Evolutionary conservation across 2,888 invertebrate species (phyloP).

Genomic region (Serripes groenlandicus): DNA sequence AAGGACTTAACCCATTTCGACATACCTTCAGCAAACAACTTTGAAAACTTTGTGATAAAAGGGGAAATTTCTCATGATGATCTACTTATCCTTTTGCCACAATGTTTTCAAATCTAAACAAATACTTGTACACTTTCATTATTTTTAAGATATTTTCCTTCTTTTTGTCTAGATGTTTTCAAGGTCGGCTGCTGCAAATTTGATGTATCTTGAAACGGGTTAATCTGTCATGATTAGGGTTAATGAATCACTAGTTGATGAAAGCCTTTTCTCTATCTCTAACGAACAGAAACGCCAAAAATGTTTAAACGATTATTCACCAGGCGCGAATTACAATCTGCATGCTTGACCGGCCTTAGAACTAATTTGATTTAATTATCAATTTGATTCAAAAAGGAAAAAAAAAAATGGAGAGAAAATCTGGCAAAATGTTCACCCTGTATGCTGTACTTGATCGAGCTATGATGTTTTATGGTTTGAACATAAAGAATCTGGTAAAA

Average conservation of each 20-base stretch:
- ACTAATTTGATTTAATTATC: conserved; percentile 19
- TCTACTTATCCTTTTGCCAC: background rate
- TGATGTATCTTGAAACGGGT: background rate
- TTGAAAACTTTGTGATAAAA: too few species aligned
- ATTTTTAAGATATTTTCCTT: too few species aligned
- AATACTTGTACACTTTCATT: too few species aligned
- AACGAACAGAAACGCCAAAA: background rate
- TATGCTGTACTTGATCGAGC: too few species aligned
- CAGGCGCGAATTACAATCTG: conserved; percentile 4
- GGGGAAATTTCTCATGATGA: too few species aligned
- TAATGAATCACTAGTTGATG: conserved; percentile 18
- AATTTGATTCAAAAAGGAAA: conserved; percentile 8
- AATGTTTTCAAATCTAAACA: too few species aligned
- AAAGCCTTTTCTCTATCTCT: conserved; percentile 18
- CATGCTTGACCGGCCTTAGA: conserved; percentile 3
- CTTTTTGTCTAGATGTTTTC: too few species aligned
- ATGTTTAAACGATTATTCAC: background rate
- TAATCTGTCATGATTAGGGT: conserved; percentile 7
- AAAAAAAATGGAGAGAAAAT: background rate
- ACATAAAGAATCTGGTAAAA: too few species aligned
- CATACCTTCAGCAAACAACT: too few species aligned
- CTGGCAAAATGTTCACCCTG: background rate
- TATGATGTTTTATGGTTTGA: too few species aligned
- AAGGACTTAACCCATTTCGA: too few species aligned
- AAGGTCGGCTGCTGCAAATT: background rate